These are phyloP conservation scores for Malurus elegans DNA, from an alignment of 2,113 vertebrate species.

Conservation along the genomic window DNA sequence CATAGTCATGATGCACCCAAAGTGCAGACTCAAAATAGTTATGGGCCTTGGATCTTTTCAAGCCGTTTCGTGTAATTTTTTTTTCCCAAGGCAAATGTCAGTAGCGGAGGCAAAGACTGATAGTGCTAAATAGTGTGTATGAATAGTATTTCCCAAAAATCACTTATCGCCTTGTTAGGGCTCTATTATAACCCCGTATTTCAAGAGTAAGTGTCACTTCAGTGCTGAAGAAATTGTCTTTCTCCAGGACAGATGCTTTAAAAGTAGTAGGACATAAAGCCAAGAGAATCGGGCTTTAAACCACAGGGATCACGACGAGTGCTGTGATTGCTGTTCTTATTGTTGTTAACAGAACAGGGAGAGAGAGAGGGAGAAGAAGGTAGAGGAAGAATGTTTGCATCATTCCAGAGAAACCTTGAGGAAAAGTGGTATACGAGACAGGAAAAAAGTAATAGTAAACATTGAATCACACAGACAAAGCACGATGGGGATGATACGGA, in stretches of 20 bases:
- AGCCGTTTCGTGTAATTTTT: background rate
- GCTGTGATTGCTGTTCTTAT: background rate
- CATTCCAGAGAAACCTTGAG: background rate
- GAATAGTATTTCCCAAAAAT: background rate
- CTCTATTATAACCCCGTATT: background rate
- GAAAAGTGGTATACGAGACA: background rate
- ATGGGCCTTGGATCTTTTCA: background rate
- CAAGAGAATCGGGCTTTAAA: background rate
- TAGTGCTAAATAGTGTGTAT: background rate
- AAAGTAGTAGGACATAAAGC: background rate
- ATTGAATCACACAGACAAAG: background rate
- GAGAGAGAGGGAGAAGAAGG: no score
- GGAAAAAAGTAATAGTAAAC: background rate
- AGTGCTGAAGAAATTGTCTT: background rate
- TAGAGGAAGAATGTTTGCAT: background rate
- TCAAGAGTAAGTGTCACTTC: background rate
- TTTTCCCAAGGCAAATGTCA: background rate
- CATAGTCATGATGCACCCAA: background rate
- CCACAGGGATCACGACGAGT: fast-evolving
- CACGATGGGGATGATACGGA: background rate
- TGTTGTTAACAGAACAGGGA: background rate
- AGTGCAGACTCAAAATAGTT: background rate
- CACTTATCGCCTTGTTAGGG: background rate
- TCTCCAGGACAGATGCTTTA: background rate
- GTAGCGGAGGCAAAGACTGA: background rate